Evolutionary conservation across 2,797 vertebrate species (phyloP).

Genomic region (Pelodytes ibericus): DNA sequence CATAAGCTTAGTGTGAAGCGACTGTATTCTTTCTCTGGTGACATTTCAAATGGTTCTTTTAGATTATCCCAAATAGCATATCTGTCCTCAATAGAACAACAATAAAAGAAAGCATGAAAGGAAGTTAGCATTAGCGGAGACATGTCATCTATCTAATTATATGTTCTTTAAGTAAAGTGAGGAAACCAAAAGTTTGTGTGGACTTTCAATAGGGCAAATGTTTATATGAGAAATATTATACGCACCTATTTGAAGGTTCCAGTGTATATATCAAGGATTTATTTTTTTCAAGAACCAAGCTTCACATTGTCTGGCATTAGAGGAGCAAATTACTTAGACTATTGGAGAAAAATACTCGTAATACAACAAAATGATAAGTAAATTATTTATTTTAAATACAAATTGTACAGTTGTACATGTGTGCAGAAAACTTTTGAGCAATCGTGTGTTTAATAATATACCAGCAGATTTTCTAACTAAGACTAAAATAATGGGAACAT

Average conservation of each 20-base stretch:
- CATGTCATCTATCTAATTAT: constrained; percentile 20
- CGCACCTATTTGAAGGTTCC: background rate
- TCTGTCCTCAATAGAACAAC: background rate
- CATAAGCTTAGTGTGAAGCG: background rate
- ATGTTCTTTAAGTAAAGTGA: background rate
- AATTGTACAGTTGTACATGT: too few species aligned
- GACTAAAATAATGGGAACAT: background rate
- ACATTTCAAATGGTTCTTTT: background rate
- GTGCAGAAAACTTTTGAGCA: too few species aligned
- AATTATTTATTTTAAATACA: too few species aligned
- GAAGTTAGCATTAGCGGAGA: constrained; percentile 8
- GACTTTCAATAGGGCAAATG: background rate
- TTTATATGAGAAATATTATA: background rate
- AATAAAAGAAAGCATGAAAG: constrained; percentile 6
- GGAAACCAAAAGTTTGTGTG: background rate
- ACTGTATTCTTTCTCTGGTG: background rate
- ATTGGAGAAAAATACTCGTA: too few species aligned
- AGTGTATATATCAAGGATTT: too few species aligned
- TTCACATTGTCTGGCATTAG: too few species aligned
- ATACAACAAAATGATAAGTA: too few species aligned
- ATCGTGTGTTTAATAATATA: too few species aligned
- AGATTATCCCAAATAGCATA: background rate
- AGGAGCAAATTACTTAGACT: too few species aligned
- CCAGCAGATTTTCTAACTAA: background rate
- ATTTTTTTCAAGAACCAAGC: too few species aligned